Base-by-base conservation (phyloP, 92 coral and sea anemone genomes). In the Bergia sp. region DNA sequence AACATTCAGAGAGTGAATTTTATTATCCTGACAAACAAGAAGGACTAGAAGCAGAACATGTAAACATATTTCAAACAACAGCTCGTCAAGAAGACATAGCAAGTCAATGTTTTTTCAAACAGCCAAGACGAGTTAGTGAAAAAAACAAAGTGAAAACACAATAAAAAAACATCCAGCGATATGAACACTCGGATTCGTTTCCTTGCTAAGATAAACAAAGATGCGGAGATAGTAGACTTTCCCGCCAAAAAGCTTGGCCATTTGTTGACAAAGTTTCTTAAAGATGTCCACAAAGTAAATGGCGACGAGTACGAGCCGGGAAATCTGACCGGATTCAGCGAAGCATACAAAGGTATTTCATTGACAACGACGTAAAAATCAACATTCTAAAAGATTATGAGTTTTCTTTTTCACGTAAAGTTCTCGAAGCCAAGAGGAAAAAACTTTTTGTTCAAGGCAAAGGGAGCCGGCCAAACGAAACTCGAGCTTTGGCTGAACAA, bases 351-450 rank as follows among this genome's bases (percentile, higher is more conserved):
- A 90, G 72, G 20, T 65, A 3, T 13, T 76, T 89, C 73, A 49
- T 23, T 73, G 39, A 36, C 76, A 55, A 82, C 2, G 72, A 13
- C 3, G 2, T 79, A 71, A 81, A 69, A 69, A 73, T 90, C 83
- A 66, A 79, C 39, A 64, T 90, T 16, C 87, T 85, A 37, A n/a
- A 64, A 29, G 23, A 29, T 49, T 87, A 87, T 21, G 73, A 86
- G 44, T 80, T 86, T 79, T 37, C 84, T 6, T 75, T 83, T 20
- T 83, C 88, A 73, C 41, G 91, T 75, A 76, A 89, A 76, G 89
- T 82, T 53, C 82, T 89, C 77, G 91, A 74, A 37, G 88, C 91
- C 83, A 89, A 89, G 87, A 74, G 85, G 12, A 89, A 89, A 83
- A 74, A 89, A 41, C 88, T 89, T 3, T 39, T 85, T 41, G 64